Percentiles rank a stretch among this genome's conserved stretches.
Conservation (phyloP, 2,888 invertebrate species). For the Artemia sinica region DNA sequence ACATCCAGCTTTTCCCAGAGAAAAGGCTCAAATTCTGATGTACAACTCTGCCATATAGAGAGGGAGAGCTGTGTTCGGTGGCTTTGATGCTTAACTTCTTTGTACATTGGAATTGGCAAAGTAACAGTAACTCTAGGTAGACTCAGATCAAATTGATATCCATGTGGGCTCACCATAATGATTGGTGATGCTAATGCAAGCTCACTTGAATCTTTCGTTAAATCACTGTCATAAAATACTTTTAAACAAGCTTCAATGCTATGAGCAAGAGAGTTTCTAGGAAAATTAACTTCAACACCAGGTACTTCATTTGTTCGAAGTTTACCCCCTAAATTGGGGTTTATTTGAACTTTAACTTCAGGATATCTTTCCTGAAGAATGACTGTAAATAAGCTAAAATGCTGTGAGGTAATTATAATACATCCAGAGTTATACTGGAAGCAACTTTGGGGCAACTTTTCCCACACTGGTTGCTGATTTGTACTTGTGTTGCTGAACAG, state of each 20-base stretch:
- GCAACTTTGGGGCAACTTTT: slow-evolving; percentile 24
- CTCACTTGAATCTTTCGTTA: slow-evolving; percentile 20
- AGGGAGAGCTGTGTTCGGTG: slow-evolving; percentile 23
- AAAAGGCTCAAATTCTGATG: slow-evolving; percentile 26
- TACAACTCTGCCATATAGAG: slow-evolving; percentile 27
- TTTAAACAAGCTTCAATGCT: slow-evolving; percentile 27
- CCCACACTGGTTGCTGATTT: slow-evolving; percentile 25
- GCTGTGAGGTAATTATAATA: slow-evolving; percentile 25
- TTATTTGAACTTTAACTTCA: slow-evolving; percentile 21
- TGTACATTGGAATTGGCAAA: slow-evolving; percentile 28
- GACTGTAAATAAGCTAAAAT: slow-evolving; percentile 28
- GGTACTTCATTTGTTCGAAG: slow-evolving; percentile 26
- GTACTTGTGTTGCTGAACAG: slow-evolving; percentile 26
- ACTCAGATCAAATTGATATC: slow-evolving; percentile 26
- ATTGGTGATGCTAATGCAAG: slow-evolving; percentile 28
- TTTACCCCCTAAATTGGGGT: slow-evolving; percentile 25
- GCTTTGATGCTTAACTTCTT: slow-evolving; percentile 23
- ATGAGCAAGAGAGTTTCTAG: slow-evolving; percentile 26
- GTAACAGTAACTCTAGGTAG: slow-evolving; percentile 26
- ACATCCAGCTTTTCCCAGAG: slow-evolving; percentile 26
- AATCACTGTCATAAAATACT: slow-evolving; percentile 27
- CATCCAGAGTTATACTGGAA: slow-evolving; percentile 24
- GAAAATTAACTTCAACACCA: slow-evolving; percentile 28
- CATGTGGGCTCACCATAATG: slow-evolving; percentile 29
- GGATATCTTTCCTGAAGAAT: slow-evolving; percentile 27